Evolutionary conservation across 2,113 vertebrate species (phyloP).

Genomic region (Electrona antarctica): DNA sequence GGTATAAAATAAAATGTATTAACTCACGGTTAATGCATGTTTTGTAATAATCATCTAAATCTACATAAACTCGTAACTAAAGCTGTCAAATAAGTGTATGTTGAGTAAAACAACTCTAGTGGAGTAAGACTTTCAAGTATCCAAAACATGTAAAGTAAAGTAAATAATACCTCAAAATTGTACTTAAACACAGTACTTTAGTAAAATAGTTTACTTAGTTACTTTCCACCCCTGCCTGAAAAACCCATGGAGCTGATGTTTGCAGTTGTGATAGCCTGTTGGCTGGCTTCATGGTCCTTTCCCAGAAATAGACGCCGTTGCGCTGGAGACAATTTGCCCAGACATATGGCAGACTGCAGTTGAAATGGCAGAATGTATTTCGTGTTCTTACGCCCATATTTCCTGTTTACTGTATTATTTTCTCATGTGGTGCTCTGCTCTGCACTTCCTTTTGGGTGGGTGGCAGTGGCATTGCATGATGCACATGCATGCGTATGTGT

Average conservation of each 20-base stretch:
- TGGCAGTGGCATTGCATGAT: conserved; percentile 47
- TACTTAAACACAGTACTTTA: too few relatives aligned
- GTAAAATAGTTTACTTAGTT: conserved; percentile 29
- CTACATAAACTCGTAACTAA: too few relatives aligned
- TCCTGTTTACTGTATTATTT: conserved; percentile 76
- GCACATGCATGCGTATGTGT: background rate
- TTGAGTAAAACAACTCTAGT: too few relatives aligned
- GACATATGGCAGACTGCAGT: conserved; percentile 44
- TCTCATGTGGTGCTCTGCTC: conserved; percentile 55
- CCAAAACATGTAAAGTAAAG: too few relatives aligned
- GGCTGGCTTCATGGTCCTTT: conserved; percentile 55
- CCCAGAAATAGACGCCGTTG: conserved; percentile 67
- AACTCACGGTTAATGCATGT: too few relatives aligned
- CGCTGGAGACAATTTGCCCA: conserved; percentile 40
- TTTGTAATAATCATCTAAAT: too few relatives aligned
- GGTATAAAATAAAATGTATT: too few relatives aligned
- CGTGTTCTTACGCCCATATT: conserved; percentile 70
- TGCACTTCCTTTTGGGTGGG: conserved; percentile 58
- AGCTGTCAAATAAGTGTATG: too few relatives aligned
- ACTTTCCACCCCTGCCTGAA: conserved; percentile 11
- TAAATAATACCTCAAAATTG: too few relatives aligned
- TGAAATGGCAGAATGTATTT: conserved; percentile 68
- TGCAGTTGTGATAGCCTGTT: conserved; percentile 28
- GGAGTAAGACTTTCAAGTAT: too few relatives aligned
- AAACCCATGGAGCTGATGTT: conserved; percentile 18